A percentile compares a stretch with the other conserved stretches of the same genome.
Evolutionary conservation across 2,797 vertebrate species (phyloP).

Genomic region (Neoniphon sammara): DNA sequence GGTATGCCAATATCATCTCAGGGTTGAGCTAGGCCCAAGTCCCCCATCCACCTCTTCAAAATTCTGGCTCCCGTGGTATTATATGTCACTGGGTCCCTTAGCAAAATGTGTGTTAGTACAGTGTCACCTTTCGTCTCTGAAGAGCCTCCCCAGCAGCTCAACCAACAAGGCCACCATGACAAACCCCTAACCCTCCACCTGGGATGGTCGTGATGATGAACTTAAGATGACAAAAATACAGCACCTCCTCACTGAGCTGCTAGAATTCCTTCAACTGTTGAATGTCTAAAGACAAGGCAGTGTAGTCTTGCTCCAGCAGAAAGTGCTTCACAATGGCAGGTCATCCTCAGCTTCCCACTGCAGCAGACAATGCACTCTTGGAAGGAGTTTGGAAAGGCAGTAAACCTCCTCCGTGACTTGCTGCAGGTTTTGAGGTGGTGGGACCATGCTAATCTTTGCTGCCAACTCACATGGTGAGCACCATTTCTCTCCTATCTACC

Average conservation of each 20-base stretch:
- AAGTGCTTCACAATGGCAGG: not conserved
- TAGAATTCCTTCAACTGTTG: not conserved
- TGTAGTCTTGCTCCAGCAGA: not conserved
- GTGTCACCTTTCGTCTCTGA: too few relatives aligned
- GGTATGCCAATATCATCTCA: not conserved
- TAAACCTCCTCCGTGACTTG: too few relatives aligned
- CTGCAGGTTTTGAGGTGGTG: too few relatives aligned
- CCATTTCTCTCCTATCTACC: too few relatives aligned
- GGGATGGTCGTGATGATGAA: not conserved
- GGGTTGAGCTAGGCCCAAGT: not conserved
- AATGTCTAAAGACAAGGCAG: not conserved
- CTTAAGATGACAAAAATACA: not conserved
- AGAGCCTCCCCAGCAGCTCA: too few relatives aligned
- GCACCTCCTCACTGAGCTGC: not conserved
- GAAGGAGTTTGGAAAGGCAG: too few relatives aligned
- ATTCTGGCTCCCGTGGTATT: too few relatives aligned
- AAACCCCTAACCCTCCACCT: not conserved
- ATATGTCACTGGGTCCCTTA: too few relatives aligned
- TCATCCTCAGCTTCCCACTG: not conserved
- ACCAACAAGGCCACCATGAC: not conserved
- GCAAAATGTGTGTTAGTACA: too few relatives aligned
- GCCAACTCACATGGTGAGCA: too few relatives aligned
- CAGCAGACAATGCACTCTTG: not conserved
- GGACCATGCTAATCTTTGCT: too few relatives aligned
- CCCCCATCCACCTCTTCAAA: too few relatives aligned